These are phyloP conservation scores for Amblyraja radiata DNA, from an alignment of 2,797 vertebrate genomes.

Conservation along the genomic window DNA sequence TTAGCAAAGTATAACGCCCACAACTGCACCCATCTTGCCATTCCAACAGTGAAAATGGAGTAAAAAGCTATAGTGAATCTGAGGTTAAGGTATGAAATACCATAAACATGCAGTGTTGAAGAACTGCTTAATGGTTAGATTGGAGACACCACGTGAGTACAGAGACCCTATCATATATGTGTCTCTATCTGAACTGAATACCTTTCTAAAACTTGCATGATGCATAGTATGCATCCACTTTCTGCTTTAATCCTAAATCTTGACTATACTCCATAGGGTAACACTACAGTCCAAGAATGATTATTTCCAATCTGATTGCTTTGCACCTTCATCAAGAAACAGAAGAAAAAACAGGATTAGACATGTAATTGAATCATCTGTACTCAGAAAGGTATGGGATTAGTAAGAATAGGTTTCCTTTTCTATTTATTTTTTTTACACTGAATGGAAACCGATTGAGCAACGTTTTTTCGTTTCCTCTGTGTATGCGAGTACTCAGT, in stretches of 20 bases:
- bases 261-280: background rate
- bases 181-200: background rate
- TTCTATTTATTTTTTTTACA: no score
- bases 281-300: background rate
- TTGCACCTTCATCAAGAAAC: background rate
- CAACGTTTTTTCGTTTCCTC: no score
- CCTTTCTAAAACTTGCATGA: background rate
- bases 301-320: background rate
- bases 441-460: no score
- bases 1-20: no score
- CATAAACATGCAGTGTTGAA: background rate
- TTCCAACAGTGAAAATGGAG: no score
- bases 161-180: background rate
- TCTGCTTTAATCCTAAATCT: background rate
- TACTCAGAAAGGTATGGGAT: background rate
- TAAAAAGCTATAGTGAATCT: background rate
- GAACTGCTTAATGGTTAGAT: background rate
- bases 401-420: background rate
- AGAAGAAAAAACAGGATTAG: no score
- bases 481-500: no score
- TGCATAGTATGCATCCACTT: background rate
- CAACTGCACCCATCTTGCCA: no score
- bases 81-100: background rate
- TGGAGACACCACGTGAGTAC: background rate
- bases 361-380: no score